Evolutionary conservation across 2,797 vertebrate species (phyloP).

Genomic region (Hippopotamyrus pictus): DNA sequence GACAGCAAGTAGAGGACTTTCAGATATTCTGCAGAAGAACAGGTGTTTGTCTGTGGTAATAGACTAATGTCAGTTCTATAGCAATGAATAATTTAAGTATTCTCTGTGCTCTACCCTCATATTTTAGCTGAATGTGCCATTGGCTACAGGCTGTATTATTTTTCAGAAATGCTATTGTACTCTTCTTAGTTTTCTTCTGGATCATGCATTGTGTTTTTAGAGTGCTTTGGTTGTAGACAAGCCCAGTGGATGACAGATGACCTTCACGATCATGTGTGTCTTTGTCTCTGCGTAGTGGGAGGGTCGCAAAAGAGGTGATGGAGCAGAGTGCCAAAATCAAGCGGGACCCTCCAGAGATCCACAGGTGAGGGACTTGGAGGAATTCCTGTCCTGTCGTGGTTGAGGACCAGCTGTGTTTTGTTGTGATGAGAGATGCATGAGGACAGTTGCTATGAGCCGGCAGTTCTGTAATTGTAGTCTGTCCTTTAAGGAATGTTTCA

Average conservation of each 20-base stretch:
- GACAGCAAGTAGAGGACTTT: conserved; percentile 32
- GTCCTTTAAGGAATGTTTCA: background rate
- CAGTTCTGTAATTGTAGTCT: background rate
- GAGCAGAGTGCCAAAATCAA: conserved; percentile 98
- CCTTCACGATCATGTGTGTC: background rate
- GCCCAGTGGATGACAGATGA: background rate
- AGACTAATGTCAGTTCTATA: background rate
- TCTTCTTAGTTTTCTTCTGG: background rate
- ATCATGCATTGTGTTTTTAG: background rate
- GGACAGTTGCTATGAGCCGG: background rate
- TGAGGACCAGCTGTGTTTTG: background rate
- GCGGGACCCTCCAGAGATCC: conserved; percentile 92
- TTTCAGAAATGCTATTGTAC: background rate
- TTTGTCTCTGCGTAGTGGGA: conserved; percentile 57
- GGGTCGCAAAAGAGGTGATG: conserved; percentile 97
- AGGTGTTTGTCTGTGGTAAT: background rate
- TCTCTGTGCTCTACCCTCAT: background rate
- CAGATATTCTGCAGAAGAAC: background rate
- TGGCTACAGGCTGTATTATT: background rate
- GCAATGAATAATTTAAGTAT: background rate
- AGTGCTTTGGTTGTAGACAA: background rate
- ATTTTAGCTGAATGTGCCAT: background rate
- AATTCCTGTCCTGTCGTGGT: background rate
- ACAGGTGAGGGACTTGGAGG: conserved; percentile 67
- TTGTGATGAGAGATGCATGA: background rate